These are phyloP conservation scores for Ectropis crepuscularia DNA, from an alignment of 2,888 invertebrate species.

Conservation along the genomic window DNA sequence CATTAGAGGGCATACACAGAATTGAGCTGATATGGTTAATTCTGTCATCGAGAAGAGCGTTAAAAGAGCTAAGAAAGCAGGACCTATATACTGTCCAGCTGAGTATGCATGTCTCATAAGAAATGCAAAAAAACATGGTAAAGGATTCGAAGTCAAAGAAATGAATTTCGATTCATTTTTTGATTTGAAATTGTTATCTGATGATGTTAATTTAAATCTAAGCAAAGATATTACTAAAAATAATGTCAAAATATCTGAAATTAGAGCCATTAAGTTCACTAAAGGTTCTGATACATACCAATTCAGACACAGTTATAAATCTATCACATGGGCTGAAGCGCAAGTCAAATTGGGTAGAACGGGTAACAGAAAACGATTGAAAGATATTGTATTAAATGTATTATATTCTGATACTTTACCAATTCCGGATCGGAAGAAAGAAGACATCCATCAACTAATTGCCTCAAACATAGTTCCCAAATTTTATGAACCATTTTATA, in stretches of 20 bases:
- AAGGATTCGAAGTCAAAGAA: not conserved
- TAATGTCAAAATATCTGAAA: not conserved
- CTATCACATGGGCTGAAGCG: not conserved
- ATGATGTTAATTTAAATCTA: slow-evolving; percentile 3
- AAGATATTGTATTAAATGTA: too few relatives aligned
- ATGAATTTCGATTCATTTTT: slow-evolving; percentile 9
- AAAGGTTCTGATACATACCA: too few relatives aligned
- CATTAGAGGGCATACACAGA: slow-evolving; percentile 33
- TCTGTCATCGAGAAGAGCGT: slow-evolving; percentile 16
- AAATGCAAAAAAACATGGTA: not conserved
- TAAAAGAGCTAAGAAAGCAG: slow-evolving; percentile 8
- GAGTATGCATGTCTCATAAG: too few relatives aligned
- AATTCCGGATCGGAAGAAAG: slow-evolving; percentile 33
- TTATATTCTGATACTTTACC: too few relatives aligned
- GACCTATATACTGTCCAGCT: slow-evolving; percentile 1
- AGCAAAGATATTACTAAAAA: slow-evolving; percentile 4
- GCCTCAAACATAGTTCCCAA: too few relatives aligned
- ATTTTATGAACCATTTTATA: slow-evolving; percentile 39
- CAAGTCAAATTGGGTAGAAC: too few relatives aligned
- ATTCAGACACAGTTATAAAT: slow-evolving; percentile 3
- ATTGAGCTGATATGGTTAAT: slow-evolving; percentile 34
- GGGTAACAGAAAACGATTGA: too few relatives aligned
- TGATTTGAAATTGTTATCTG: slow-evolving; percentile 6
- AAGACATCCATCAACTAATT: slow-evolving; percentile 38
- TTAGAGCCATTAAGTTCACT: not conserved